Conservation (phyloP, 2,888 invertebrate species). For the Ferrisia virgata region DNA sequence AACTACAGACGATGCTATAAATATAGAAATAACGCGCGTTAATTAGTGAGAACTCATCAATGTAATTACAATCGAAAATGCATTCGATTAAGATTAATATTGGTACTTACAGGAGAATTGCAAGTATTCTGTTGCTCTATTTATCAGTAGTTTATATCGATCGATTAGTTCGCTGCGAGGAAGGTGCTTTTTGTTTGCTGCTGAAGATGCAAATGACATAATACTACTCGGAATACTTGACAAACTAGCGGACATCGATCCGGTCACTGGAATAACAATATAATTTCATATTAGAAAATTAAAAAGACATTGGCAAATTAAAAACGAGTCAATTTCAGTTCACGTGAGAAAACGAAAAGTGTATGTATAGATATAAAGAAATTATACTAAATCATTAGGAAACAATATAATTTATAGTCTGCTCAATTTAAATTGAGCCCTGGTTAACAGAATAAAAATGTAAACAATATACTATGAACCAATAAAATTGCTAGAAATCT, state of each 20-base stretch:
- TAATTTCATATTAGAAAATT: neutral
- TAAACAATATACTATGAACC: too few relatives aligned
- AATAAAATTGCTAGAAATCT: too few relatives aligned
- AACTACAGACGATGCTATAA: constrained; percentile 41
- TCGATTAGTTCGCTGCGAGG: constrained; percentile 56
- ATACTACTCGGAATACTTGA: constrained; percentile 47
- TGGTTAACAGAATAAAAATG: too few relatives aligned
- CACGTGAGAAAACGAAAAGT: too few relatives aligned
- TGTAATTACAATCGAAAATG: neutral
- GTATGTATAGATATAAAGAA: too few relatives aligned
- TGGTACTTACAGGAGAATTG: constrained; percentile 40
- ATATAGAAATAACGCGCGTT: neutral
- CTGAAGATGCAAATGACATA: constrained; percentile 44
- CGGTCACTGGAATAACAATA: constrained; percentile 32
- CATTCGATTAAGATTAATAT: neutral
- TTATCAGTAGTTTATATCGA: constrained; percentile 57
- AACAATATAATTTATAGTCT: too few relatives aligned
- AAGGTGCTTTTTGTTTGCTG: constrained; percentile 46
- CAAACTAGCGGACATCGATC: constrained; percentile 47
- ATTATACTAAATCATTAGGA: too few relatives aligned
- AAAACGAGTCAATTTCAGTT: too few relatives aligned
- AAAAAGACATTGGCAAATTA: too few relatives aligned
- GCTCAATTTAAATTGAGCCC: too few relatives aligned
- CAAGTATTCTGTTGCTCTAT: constrained; percentile 50
- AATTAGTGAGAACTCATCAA: neutral